phyloP scores from a whole-genome alignment of 2,797 vertebrate genomes.

The Tangara arthus region DNA sequence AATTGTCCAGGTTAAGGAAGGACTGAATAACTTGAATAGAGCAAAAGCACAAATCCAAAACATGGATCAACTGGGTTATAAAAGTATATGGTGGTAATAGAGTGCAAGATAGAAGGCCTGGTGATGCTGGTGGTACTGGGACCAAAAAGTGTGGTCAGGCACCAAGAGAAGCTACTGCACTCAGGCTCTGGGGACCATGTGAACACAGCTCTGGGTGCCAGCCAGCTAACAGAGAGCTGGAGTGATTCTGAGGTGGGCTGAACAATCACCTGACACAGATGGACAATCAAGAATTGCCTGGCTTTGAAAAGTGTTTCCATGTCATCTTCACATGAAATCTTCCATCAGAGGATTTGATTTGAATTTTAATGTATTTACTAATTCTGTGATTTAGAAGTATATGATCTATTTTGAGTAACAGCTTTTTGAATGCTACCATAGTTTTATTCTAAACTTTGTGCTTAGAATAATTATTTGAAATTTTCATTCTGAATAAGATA shows the following conservation, averaged over 20 bases:
- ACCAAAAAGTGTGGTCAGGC: not conserved
- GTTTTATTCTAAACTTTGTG: not conserved
- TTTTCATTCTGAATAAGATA: not conserved
- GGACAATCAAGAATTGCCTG: not conserved
- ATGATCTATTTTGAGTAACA: not conserved
- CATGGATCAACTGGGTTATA: not conserved
- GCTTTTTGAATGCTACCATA: not conserved
- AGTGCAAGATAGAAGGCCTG: not conserved
- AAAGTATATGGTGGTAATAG: not conserved
- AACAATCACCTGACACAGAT: not conserved
- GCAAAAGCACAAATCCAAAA: not conserved
- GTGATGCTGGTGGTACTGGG: not conserved
- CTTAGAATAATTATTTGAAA: not conserved
- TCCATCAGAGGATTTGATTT: not conserved
- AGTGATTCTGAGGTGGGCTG: not conserved
- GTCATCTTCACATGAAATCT: not conserved
- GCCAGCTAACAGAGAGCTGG: not conserved
- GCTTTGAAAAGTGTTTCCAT: not conserved
- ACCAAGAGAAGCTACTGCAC: rapidly evolving
- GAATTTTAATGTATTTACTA: not conserved
- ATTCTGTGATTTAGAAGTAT: not conserved
- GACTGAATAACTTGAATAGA: not conserved
- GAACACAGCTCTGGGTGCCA: not conserved
- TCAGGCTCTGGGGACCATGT: not conserved
- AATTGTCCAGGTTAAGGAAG: not conserved